A percentile compares a stretch with the other conserved stretches of the same genome.
Conservation (phyloP, 2,113 vertebrate species). For the Heptranchias perlo region DNA sequence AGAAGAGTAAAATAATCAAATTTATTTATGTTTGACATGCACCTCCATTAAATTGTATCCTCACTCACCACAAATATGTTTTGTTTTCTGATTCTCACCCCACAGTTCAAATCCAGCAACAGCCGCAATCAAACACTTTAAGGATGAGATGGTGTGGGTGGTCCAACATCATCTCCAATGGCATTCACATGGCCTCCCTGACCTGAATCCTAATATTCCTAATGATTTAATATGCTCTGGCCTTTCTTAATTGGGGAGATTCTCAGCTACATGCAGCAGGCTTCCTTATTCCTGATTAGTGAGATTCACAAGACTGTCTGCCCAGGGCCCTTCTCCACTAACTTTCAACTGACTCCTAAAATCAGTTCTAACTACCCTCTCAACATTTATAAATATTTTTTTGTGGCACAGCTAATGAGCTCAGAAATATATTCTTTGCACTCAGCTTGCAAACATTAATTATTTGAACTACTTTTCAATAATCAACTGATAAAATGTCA, state of each 20-base stretch:
- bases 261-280: not conserved
- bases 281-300: not conserved
- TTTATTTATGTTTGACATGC: not conserved
- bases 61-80: not conserved
- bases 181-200: slow-evolving; percentile 25
- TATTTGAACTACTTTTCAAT: slow-evolving; percentile 33
- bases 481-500: slow-evolving; percentile 25
- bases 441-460: slow-evolving; percentile 28
- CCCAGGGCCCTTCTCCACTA: not conserved
- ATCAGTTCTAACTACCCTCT: not conserved
- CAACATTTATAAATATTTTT: slow-evolving; percentile 2
- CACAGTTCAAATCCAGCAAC: not conserved
- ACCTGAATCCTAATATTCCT: slow-evolving; percentile 22
- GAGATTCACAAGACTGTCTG: not conserved
- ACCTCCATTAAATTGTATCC: not conserved
- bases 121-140: not conserved
- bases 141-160: slow-evolving; percentile 2
- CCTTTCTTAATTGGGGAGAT: slow-evolving; percentile 16
- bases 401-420: slow-evolving; percentile 14
- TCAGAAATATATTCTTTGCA: not conserved
- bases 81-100: not conserved
- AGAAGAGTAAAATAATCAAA: not conserved
- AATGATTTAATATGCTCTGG: not conserved
- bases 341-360: not conserved
- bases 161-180: not conserved